A percentile compares a stretch with the other conserved stretches of the same genome.
These are phyloP conservation scores for Ahaetulla prasina DNA, from an alignment of 2,113 vertebrate species.

Conservation along the genomic window DNA sequence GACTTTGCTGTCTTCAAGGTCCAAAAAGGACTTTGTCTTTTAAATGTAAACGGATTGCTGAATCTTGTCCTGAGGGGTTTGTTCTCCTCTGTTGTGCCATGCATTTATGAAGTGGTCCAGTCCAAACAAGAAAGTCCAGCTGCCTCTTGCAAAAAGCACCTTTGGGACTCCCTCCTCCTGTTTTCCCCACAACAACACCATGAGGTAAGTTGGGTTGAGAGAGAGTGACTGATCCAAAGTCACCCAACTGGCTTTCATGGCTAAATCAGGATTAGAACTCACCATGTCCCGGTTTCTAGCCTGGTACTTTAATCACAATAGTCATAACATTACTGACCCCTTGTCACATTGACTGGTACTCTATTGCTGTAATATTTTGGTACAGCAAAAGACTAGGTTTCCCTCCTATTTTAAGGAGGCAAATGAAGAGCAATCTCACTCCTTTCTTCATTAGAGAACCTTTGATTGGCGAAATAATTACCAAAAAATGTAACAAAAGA, in stretches of 20 bases:
- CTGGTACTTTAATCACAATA: background rate
- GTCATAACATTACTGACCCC: background rate
- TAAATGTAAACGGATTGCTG: too few species aligned
- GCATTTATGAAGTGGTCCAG: too few species aligned
- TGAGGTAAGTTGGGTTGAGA: background rate
- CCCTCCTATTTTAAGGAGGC: background rate
- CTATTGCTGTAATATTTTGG: background rate
- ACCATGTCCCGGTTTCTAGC: background rate
- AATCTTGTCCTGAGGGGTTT: too few species aligned
- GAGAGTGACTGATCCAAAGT: background rate
- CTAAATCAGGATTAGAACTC: background rate
- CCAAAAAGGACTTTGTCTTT: too few species aligned
- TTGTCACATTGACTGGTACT: background rate
- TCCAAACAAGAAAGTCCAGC: too few species aligned
- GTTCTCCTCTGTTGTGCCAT: too few species aligned
- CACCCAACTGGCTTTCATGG: background rate
- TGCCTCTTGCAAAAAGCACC: too few species aligned
- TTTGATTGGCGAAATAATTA: background rate
- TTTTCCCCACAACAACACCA: background rate
- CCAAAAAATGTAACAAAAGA: background rate
- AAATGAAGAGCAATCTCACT: background rate
- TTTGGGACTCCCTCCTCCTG: background rate
- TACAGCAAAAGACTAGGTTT: background rate
- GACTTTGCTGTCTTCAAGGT: too few species aligned
- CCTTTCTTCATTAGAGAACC: background rate